phyloP scores from a whole-genome alignment of 2,888 invertebrate genomes.

The Drosophila setosimentum region DNA sequence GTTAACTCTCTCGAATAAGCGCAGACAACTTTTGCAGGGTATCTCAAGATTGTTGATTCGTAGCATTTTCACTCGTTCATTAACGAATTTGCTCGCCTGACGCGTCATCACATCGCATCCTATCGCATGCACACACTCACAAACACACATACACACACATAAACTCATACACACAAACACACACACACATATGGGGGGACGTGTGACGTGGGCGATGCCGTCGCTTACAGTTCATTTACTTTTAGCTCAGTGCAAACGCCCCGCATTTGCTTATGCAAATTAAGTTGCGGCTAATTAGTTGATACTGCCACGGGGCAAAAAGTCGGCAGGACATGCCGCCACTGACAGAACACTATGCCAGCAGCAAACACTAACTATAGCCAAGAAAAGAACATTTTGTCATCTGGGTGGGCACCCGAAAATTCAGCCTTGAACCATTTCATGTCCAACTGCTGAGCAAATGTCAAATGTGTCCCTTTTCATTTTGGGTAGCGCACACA shows the following conservation, averaged over 20 bases:
- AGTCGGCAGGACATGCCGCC: constrained; percentile 18
- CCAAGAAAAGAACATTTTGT: constrained; percentile 39
- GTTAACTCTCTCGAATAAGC: background rate
- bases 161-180: background rate
- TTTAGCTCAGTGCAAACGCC: constrained; percentile 41
- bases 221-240: constrained; percentile 69
- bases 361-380: constrained; percentile 12
- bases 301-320: constrained; percentile 34
- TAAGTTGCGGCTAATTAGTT: constrained; percentile 65
- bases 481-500: constrained; percentile 26
- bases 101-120: constrained; percentile 32
- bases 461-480: constrained; percentile 54
- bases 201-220: constrained; percentile 48
- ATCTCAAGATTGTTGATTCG: background rate
- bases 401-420: constrained; percentile 9
- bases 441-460: constrained; percentile 37
- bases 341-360: constrained; percentile 10
- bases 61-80: constrained; percentile 48
- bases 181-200: constrained; percentile 24
- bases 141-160: background rate
- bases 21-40: constrained; percentile 13
- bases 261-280: constrained; percentile 65
- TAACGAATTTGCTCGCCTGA: constrained; percentile 57
- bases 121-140: constrained; percentile 15
- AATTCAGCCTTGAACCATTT: constrained; percentile 34